These are phyloP conservation scores for Melanotaenia trifasciata DNA, from an alignment of 2,797 vertebrate genomes.

Conservation along the genomic window DNA sequence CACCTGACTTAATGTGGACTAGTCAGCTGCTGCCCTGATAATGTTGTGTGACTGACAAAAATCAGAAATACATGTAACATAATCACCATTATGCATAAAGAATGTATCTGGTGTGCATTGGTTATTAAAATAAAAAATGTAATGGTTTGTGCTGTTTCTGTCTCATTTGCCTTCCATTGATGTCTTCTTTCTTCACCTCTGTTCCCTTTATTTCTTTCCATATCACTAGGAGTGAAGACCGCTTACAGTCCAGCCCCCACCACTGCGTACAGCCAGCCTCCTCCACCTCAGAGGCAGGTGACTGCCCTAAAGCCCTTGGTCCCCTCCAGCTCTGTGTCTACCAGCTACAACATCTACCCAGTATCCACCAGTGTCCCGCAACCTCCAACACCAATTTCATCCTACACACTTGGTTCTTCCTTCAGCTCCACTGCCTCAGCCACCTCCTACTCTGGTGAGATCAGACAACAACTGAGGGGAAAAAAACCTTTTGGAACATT, in stretches of 20 bases:
- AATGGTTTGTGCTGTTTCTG: neutral
- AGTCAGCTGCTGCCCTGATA: neutral
- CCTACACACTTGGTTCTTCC: constrained; percentile 81
- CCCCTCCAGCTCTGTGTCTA: constrained; percentile 73
- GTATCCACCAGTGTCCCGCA: constrained; percentile 80
- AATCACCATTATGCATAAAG: neutral
- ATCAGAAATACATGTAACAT: neutral
- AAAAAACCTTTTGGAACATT: neutral
- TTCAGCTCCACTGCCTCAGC: constrained; percentile 76
- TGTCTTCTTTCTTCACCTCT: neutral
- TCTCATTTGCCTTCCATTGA: constrained; percentile 9
- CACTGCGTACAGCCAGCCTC: constrained; percentile 81
- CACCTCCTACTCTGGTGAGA: constrained; percentile 81
- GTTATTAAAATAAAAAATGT: constrained; percentile 25
- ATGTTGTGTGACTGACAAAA: neutral
- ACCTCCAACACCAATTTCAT: constrained; percentile 76
- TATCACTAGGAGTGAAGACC: constrained; percentile 77
- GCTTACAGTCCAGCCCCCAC: constrained; percentile 76
- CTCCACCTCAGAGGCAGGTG: constrained; percentile 82
- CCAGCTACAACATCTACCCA: constrained; percentile 83
- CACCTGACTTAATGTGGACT: neutral
- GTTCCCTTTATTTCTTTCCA: constrained; percentile 4
- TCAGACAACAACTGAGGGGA: neutral
- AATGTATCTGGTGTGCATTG: constrained; percentile 15
- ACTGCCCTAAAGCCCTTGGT: constrained; percentile 78